These are phyloP conservation scores for Indicator maculatus DNA, from an alignment of 2,113 vertebrate genomes.

Conservation along the genomic window DNA sequence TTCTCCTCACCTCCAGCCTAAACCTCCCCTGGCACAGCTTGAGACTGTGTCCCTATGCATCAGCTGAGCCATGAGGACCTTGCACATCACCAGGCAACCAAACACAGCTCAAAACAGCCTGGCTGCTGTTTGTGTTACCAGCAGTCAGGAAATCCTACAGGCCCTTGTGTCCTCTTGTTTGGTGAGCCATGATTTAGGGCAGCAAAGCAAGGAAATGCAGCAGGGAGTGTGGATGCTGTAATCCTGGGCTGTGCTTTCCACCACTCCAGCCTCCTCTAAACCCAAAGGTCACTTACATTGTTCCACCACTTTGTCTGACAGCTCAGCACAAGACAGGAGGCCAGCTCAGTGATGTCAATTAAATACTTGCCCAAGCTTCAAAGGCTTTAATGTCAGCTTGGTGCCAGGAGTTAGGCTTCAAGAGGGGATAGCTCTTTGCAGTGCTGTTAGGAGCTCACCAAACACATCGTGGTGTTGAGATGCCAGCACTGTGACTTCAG, in stretches of 20 bases:
- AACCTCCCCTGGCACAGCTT: too few species aligned
- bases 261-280: neutral
- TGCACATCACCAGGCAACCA: neutral
- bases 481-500: neutral
- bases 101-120: neutral
- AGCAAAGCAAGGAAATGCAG: neutral
- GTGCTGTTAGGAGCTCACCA: neutral
- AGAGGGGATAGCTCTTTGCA: neutral
- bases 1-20: too few species aligned
- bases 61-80: neutral
- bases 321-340: neutral
- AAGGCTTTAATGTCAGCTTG: neutral
- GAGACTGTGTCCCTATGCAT: too few species aligned
- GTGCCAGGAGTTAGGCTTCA: neutral
- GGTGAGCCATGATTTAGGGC: neutral
- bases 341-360: slow-evolving; percentile 22
- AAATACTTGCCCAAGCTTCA: slow-evolving; percentile 1
- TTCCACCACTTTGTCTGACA: neutral
- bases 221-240: neutral
- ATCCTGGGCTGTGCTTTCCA: neutral
- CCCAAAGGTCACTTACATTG: neutral
- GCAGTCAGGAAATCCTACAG: neutral
- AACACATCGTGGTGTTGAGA: neutral
- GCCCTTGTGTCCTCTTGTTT: neutral
- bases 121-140: neutral